Base-by-base conservation (phyloP, 2,888 invertebrate species). In the Microplitis deprimator region DNA sequence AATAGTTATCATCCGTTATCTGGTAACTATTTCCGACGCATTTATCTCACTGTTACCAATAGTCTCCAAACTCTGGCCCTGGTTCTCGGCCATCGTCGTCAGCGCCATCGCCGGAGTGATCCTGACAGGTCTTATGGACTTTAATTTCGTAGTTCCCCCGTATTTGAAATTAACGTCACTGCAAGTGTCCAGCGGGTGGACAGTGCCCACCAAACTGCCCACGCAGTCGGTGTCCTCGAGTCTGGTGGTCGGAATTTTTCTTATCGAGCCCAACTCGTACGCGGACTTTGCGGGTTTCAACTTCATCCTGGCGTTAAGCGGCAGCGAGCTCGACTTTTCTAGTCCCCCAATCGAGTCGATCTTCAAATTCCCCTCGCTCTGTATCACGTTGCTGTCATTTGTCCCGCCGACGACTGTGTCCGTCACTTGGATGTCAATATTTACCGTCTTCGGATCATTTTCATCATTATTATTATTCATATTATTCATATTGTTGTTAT, bases 81-180 rank as follows among this genome's bases (percentile, higher is more conserved):
- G 85, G 71, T 84, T 84, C 38, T 85, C 87, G 78, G 76, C 79
- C 82, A 8, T 88, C 87, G 20, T 81, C 81, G 64, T 84, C 85
- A 8, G 81, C 84, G 67, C 20, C 20, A 81, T 84, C 8, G 82
- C 84, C 39, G 81, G 82, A 10, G 82, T 62, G 60, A 85, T 73
- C 71, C 87, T 84, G 29, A 91, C 82, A 10, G 94, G 93, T 79
- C 93, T 92, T 39, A 96, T 93, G 73, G 94, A 94, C 87, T 95
- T 96, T 78, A 96, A 89, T 86, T 96, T 95, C 0, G 95, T 95
- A 0, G 95, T 95, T 6, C 95, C 96, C 83, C 95, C 95, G 85
- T 94, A 96, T 80, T 94, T 94, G 68, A 96, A 95, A 85, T 94
- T 94, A 0, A 96, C 95, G 85, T 95, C 96, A 77, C 89, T 89